Evolutionary conservation across 2,113 vertebrate genomes (phyloP).

Genomic region (Colistium nudipinnis): DNA sequence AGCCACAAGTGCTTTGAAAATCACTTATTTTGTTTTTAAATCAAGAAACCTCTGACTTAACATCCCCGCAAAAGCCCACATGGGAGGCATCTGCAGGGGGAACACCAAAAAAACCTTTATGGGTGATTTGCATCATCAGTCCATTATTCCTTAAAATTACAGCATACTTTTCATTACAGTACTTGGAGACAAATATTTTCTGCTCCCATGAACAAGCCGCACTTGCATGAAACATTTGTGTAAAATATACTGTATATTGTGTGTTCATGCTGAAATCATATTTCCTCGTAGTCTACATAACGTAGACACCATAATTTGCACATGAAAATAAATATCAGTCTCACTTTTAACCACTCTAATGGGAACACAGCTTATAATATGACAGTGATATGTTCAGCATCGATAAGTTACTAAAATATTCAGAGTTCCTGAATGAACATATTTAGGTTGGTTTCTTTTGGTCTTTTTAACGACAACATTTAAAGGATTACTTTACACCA

Average conservation of each 20-base stretch:
- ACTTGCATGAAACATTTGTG: conserved; percentile 7
- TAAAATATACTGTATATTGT: conserved; percentile 26
- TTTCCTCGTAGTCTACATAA: conserved; percentile 10
- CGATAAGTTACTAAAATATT: conserved; percentile 8
- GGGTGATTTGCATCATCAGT: neutral
- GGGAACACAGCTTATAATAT: conserved; percentile 55
- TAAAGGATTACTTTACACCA: neutral
- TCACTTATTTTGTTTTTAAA: conserved; percentile 60
- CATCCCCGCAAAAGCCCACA: conserved; percentile 2
- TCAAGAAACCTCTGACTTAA: neutral
- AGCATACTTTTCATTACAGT: conserved; percentile 19
- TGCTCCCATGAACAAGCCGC: neutral
- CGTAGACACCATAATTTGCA: conserved; percentile 25
- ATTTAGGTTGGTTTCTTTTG: neutral
- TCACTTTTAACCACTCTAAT: conserved; percentile 21
- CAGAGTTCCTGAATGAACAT: conserved; percentile 15
- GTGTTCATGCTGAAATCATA: neutral
- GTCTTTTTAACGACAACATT: neutral
- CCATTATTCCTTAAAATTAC: neutral
- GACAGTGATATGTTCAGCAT: conserved; percentile 47
- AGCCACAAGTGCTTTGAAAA: conserved; percentile 54
- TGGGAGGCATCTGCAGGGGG: neutral
- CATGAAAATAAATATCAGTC: conserved; percentile 51
- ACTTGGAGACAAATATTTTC: conserved; percentile 4
- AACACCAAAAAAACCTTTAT: conserved; percentile 7